phyloP scores from a whole-genome alignment of 2,888 invertebrate species.

The Torymus tubicola region DNA sequence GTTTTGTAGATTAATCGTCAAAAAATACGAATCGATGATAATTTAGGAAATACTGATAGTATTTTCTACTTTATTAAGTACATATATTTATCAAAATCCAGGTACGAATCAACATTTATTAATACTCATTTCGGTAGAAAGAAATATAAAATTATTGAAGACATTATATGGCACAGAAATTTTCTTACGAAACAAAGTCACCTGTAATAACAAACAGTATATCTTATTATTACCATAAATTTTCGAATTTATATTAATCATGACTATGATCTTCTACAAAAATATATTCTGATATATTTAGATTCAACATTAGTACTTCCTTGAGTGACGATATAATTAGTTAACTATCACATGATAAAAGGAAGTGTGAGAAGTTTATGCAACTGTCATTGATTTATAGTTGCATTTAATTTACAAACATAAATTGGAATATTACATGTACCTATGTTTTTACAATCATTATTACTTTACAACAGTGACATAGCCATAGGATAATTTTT shows the following conservation, averaged over 20 bases:
- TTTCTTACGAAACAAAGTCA: background rate
- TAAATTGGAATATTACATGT: conserved; percentile 27
- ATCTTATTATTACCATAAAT: conserved; percentile 32
- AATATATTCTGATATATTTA: conserved; percentile 18
- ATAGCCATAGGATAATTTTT: conserved; percentile 46
- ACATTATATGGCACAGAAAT: too few species aligned
- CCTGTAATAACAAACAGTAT: conserved; percentile 39
- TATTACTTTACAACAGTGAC: conserved; percentile 41
- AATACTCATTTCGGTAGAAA: too few species aligned
- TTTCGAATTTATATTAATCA: background rate
- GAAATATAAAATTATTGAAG: too few species aligned
- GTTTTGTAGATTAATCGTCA: too few species aligned
- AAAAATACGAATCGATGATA: too few species aligned
- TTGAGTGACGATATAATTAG: conserved; percentile 9
- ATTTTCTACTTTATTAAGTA: conserved; percentile 23
- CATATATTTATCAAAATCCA: conserved; percentile 1
- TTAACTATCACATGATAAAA: conserved; percentile 33
- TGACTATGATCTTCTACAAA: conserved; percentile 5
- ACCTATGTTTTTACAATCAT: conserved; percentile 22
- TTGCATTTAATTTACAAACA: conserved; percentile 27
- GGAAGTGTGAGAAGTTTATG: conserved; percentile 43
- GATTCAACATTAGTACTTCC: background rate
- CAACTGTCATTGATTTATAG: conserved; percentile 24
- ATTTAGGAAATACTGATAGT: conserved; percentile 2
- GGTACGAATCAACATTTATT: too few species aligned